Evolutionary conservation across 2,113 vertebrate genomes (phyloP).

Genomic region (Xyrauchen texanus): DNA sequence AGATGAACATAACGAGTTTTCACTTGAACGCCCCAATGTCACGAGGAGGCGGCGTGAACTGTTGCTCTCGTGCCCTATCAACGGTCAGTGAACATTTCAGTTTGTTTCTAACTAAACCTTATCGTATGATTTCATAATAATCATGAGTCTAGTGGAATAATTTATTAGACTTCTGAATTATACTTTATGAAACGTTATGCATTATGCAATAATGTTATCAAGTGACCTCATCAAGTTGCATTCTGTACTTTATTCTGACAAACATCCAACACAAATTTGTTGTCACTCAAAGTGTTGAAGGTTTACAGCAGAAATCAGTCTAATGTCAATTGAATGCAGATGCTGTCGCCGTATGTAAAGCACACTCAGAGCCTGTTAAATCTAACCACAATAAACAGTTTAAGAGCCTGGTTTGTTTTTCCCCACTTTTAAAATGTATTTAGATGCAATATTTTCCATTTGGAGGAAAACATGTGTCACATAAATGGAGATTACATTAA

Average conservation of each 20-base stretch:
- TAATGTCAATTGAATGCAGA: not conserved
- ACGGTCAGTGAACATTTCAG: too few species aligned
- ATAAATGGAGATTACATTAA: constrained; percentile 40
- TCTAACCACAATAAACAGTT: constrained; percentile 41
- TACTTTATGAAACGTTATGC: too few species aligned
- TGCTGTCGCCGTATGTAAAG: constrained; percentile 21
- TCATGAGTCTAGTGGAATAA: too few species aligned
- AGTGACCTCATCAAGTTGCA: too few species aligned
- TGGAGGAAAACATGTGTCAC: constrained; percentile 13
- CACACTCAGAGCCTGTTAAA: constrained; percentile 4
- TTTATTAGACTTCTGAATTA: too few species aligned
- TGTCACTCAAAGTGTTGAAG: not conserved
- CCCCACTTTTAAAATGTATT: constrained; percentile 25
- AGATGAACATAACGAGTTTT: too few species aligned
- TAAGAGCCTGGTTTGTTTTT: constrained; percentile 47
- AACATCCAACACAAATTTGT: not conserved
- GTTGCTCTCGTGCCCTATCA: too few species aligned
- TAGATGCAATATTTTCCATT: constrained; percentile 45
- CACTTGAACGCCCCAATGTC: too few species aligned
- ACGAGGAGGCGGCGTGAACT: too few species aligned
- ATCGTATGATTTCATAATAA: too few species aligned
- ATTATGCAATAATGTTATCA: too few species aligned
- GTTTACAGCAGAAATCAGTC: not conserved
- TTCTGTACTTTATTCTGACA: constrained; percentile 3
- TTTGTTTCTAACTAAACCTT: too few species aligned